Evolutionary conservation across 2,888 invertebrate species (phyloP), one percentile per base, ranked within the genome.

Genomic region (Drosophila quinaria): DNA sequence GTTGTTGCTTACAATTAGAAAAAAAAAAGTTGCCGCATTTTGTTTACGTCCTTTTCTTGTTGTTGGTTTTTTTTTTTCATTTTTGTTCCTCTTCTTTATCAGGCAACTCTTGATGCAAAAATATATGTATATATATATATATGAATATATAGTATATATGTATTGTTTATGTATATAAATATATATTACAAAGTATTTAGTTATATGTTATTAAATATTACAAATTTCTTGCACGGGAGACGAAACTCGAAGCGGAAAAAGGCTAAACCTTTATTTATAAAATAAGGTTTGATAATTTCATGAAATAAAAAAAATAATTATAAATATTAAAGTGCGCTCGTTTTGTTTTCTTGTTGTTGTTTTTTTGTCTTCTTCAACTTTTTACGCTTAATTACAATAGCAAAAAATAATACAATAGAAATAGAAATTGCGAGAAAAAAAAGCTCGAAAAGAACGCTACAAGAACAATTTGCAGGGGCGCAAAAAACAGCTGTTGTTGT

Each of bases 231-330:
- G 58, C 46, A 55, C 41, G 46, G 47, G 62, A 68, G 51, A 46
- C 56, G 52, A 37, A 41, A 54, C 52, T 54, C 44, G 44, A 62
- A 80, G 71, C 59, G 59, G 64, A 56, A 70, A 67, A 67, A 63
- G 75, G 47, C 77, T 25, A 58, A 91, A 91, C 84, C 91, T 90
- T 86, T 91, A 91, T 91, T 91, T 91, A 91, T 91, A 91, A 91
- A 91, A 91, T 91, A 91, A 91, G 92, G 91, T 91, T 74, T 55
- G 70, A 69, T 56, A 63, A 70, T 70, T 79, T 77, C 75, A 63
- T 52, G 73, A 73, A 65, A 74, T 80, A 77, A 75, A 73, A 72
- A 71, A 42, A 46, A 44, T 72, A 47, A 72, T 72, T 47, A 72
- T 51, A 62, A 46, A 54, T 44, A 44, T 52, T 46, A 58, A 33